These are phyloP conservation scores for Ranitomeya variabilis DNA, from an alignment of 2,113 vertebrate genomes.

Conservation along the genomic window DNA sequence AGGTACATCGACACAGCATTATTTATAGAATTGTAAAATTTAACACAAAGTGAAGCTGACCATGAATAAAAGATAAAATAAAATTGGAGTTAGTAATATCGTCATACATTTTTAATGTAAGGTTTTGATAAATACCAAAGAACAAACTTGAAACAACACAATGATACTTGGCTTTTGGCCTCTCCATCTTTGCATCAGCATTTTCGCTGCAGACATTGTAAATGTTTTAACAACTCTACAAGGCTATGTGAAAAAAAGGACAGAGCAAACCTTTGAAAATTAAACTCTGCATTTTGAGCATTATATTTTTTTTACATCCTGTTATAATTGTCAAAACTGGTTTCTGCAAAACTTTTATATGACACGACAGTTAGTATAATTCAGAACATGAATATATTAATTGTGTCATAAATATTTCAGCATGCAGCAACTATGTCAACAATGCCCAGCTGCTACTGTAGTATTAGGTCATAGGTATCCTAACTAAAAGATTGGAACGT, in stretches of 20 bases:
- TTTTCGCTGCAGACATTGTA: conserved; percentile 68
- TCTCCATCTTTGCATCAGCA: conserved; percentile 61
- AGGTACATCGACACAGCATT: neutral
- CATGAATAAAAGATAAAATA: conserved; percentile 45
- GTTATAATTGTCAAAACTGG: neutral
- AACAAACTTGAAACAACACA: conserved; percentile 67
- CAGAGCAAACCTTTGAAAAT: neutral
- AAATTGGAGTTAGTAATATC: conserved; percentile 33
- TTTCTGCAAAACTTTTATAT: conserved; percentile 32
- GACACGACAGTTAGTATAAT: conserved; percentile 27
- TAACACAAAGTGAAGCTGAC: neutral
- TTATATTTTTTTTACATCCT: neutral
- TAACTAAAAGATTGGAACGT: conserved; percentile 25
- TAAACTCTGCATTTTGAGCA: neutral
- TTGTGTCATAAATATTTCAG: conserved; percentile 46
- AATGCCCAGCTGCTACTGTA: conserved; percentile 28
- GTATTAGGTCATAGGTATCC: conserved; percentile 20
- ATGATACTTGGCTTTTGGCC: conserved; percentile 62
- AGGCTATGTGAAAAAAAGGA: conserved; percentile 58
- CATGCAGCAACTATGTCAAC: conserved; percentile 15
- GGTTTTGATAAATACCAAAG: conserved; percentile 68
- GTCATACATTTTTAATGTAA: conserved; percentile 66
- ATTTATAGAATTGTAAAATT: neutral
- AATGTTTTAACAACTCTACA: conserved; percentile 71
- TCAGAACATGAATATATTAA: conserved; percentile 38